A percentile compares a stretch with the other conserved stretches of the same genome.
Evolutionary conservation across 2,888 invertebrate genomes (phyloP).

Genomic region (Cylloceria caligata): DNA sequence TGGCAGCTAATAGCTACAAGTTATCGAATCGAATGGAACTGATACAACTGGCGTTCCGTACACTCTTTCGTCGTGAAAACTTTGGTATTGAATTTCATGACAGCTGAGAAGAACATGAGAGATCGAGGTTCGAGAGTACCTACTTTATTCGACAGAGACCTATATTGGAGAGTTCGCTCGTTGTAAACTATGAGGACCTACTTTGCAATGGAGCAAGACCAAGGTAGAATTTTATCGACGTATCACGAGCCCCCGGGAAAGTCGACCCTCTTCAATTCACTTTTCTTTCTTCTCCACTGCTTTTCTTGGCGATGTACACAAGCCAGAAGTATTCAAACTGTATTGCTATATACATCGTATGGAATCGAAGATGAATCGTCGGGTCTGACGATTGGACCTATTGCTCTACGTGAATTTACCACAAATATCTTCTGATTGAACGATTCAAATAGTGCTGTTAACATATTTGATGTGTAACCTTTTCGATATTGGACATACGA

Average conservation of each 20-base stretch:
- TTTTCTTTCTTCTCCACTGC: constrained; percentile 17
- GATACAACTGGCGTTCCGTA: background rate
- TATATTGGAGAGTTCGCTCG: constrained; percentile 14
- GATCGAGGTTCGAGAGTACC: constrained; percentile 15
- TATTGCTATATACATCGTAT: background rate
- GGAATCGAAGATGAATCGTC: constrained; percentile 13
- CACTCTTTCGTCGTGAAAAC: background rate
- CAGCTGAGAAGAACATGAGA: constrained; percentile 8
- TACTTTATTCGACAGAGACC: constrained; percentile 22
- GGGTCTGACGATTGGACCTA: background rate
- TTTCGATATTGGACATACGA: background rate
- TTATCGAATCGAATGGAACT: background rate
- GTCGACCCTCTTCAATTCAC: constrained; percentile 7
- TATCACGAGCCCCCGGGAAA: constrained; percentile 16
- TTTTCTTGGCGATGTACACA: constrained; percentile 3
- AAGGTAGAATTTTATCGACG: constrained; percentile 23
- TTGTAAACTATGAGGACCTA: background rate
- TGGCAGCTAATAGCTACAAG: constrained; percentile 1
- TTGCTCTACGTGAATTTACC: background rate
- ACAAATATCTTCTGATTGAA: constrained; percentile 1
- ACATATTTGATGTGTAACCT: background rate
- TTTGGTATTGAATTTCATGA: constrained; percentile 19
- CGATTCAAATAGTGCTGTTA: background rate
- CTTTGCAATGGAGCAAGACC: constrained; percentile 14
- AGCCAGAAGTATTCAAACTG: constrained; percentile 7